Conservation (phyloP, 2,113 vertebrate species). For the Colinus virginianus region DNA sequence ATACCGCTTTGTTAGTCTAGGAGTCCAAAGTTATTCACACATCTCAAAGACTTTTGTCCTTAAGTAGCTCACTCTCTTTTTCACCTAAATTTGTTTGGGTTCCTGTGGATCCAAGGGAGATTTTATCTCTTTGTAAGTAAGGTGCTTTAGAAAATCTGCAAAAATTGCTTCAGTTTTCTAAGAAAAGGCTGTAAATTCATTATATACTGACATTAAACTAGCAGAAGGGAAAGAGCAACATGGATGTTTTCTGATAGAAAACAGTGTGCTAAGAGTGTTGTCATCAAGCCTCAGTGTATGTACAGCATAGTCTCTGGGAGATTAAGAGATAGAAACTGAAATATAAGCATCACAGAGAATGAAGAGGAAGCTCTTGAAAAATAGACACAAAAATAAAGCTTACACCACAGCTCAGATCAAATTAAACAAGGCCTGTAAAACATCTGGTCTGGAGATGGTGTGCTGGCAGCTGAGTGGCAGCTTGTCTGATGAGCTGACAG, state of each 20-base stretch:
- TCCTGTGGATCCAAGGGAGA: not conserved
- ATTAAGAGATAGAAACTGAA: not conserved
- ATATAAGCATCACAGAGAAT: not conserved
- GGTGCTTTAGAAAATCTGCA: not conserved
- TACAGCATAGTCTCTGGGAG: not conserved
- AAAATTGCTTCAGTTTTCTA: constrained; percentile 3
- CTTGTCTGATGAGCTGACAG: not conserved
- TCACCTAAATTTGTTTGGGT: not conserved
- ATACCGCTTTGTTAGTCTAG: not conserved
- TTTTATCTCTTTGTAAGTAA: not conserved
- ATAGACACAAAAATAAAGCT: not conserved
- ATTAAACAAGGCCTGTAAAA: not conserved
- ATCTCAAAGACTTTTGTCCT: not conserved
- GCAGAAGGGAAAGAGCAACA: not conserved
- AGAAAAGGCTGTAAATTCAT: not conserved
- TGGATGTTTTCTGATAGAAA: not conserved
- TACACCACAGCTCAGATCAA: not conserved
- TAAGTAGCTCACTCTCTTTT: not conserved
- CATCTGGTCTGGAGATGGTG: constrained; percentile 46
- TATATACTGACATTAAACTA: not conserved
- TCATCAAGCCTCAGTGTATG: fast-evolving
- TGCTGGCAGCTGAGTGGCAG: constrained; percentile 49
- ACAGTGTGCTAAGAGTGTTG: not conserved
- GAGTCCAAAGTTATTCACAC: not conserved
- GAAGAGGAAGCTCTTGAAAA: not conserved